phyloP scores from a whole-genome alignment of 30 jellyfish, hydroid and myxozoan genomes.

The Turritopsis rubra region DNA sequence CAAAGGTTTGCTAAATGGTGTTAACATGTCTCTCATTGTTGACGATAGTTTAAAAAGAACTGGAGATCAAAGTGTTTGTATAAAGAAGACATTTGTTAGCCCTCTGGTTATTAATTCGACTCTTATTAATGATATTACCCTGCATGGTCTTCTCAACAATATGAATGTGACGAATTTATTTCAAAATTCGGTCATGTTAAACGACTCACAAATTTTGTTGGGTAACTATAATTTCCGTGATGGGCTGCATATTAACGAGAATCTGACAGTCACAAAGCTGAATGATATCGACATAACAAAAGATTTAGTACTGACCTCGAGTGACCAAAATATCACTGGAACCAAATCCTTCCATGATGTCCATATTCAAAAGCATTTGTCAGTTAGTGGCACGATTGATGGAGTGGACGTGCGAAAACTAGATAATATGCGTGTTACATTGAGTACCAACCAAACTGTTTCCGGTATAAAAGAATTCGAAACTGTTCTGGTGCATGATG shows the following conservation, averaged over 20 bases:
- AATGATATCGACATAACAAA: constrained; percentile 34
- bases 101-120: constrained; percentile 27
- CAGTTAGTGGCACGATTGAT: constrained; percentile 56
- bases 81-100: constrained; percentile 36
- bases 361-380: constrained; percentile 22
- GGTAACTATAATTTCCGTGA: constrained; percentile 43
- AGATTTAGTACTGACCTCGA: constrained; percentile 36
- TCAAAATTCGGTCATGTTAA: constrained; percentile 30
- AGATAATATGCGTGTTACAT: constrained; percentile 50
- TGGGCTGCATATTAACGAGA: constrained; percentile 22
- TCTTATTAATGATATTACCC: constrained; percentile 7
- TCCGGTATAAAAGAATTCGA: constrained; percentile 36
- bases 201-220: constrained; percentile 38
- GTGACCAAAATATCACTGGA: constrained; percentile 51
- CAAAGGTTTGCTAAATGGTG: constrained; percentile 28
- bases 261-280: constrained; percentile 34
- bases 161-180: constrained; percentile 51
- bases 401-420: constrained; percentile 74
- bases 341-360: constrained; percentile 33
- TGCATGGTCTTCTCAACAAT: constrained; percentile 38
- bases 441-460: constrained; percentile 52
- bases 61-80: constrained; percentile 48
- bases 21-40: constrained; percentile 47
- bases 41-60: constrained; percentile 37
- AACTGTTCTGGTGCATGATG: constrained; percentile 28